Evolutionary conservation across 2,888 invertebrate species (phyloP), one percentile per base, ranked within the genome.

Genomic region (Ormia ochracea): DNA sequence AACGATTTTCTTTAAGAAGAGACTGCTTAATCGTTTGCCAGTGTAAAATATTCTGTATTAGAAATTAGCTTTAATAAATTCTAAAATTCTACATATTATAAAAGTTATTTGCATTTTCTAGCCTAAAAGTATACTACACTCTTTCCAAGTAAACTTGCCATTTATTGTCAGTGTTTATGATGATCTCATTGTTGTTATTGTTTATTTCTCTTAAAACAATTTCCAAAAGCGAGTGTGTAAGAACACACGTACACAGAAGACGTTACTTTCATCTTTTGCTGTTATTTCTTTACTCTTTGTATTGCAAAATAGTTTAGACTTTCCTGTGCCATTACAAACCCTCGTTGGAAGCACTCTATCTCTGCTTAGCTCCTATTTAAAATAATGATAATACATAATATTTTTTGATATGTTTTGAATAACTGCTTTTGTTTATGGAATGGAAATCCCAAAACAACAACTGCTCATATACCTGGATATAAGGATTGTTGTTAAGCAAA

Each of bases 381-480:
- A 41, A 41, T 17, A 56, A 66, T 48, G 61, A 78, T 43, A 78
- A 78, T 66, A 66, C 28, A n/a, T n/a, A n/a, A n/a, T n/a, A n/a
- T 38, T 36, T 61, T 65, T 38, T 68, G 54, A 66, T 78, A 68
- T 56, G 54, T 72, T 78, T 45, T 61, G 78, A 54, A 61, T 45
- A 78, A 78, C 66, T 59, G 43, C 31, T 50, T 58, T 50, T 66
- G 58, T 59, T 70, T 38, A 50, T 19, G 50, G 38, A 17, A 41
- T 59, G 21, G 12, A 63, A 54, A 23, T 10, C 45, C 4, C 19
- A 10, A 54, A 43, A 5, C 63, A 17, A 12, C 3, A 21, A 36
- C 31, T 14, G 36, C 52, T 52, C 21, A 48, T 17, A 43, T 52
- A 54, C 52, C 45, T 58, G 45, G 36, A 9, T 48, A n/a, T n/a